Percentiles rank a stretch among this genome's conserved stretches.
Conservation (phyloP, 2,888 invertebrate species). For the Thymelicus lineola region DNA sequence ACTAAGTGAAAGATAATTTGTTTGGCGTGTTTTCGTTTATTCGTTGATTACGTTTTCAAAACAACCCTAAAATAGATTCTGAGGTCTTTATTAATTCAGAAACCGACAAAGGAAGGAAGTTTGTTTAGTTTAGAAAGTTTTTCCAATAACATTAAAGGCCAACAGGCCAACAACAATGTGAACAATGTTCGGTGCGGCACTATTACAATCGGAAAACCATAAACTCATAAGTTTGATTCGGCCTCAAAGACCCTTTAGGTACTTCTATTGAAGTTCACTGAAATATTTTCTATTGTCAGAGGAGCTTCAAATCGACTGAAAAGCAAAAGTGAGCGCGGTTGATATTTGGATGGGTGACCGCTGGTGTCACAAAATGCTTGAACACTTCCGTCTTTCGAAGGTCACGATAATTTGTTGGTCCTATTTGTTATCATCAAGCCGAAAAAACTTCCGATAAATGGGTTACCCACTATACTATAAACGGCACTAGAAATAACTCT, state of each 20-base stretch:
- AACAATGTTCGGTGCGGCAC: neutral
- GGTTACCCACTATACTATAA: too few species aligned
- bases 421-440: too few species aligned
- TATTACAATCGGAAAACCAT: constrained; percentile 3
- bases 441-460: too few species aligned
- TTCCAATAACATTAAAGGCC: neutral
- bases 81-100: constrained; percentile 2
- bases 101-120: neutral
- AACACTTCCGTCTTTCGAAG: too few species aligned
- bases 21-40: neutral
- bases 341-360: too few species aligned
- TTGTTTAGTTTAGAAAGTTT: neutral
- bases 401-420: too few species aligned
- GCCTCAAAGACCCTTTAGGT: neutral
- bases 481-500: too few species aligned
- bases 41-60: neutral
- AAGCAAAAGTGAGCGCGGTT: too few species aligned
- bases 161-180: too few species aligned
- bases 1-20: neutral
- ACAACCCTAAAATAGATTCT: neutral
- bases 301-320: too few species aligned
- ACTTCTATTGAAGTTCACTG: neutral
- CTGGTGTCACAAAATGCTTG: too few species aligned
- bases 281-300: too few species aligned
- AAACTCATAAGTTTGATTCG: neutral